Conservation (phyloP, 2,113 vertebrate species). For the Ibidorhyncha struthersii region DNA sequence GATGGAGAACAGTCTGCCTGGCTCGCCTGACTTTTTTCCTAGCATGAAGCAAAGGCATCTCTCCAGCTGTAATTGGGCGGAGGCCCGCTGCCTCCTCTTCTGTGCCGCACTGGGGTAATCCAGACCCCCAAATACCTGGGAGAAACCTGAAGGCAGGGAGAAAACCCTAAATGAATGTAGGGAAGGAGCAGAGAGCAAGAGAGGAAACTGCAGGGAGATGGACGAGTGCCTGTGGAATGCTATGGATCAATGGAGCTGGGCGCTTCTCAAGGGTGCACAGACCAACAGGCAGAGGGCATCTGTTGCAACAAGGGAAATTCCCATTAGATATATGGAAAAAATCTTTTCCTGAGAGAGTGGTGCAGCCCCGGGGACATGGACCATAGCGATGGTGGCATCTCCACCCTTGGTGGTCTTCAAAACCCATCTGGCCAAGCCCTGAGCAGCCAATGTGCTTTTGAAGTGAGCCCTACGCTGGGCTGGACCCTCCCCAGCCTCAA, state of each 20-base stretch:
- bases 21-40: background rate
- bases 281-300: background rate
- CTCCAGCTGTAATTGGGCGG: background rate
- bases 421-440: background rate
- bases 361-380: background rate
- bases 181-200: background rate
- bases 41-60: background rate
- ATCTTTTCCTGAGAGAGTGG: background rate
- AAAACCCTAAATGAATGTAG: background rate
- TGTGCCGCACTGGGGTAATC: background rate
- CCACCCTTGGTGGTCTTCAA: background rate
- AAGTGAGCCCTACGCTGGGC: background rate
- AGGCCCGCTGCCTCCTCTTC: background rate
- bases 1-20: conserved; percentile 42
- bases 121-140: background rate
- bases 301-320: background rate
- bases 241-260: background rate
- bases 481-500: background rate
- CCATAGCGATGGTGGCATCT: rapidly evolving
- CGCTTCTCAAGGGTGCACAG: background rate
- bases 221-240: background rate
- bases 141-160: background rate
- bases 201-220: background rate
- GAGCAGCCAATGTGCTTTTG: background rate
- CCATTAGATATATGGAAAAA: background rate